Base-by-base conservation (phyloP, 2,113 vertebrate species). In the Centrocercus urophasianus region DNA sequence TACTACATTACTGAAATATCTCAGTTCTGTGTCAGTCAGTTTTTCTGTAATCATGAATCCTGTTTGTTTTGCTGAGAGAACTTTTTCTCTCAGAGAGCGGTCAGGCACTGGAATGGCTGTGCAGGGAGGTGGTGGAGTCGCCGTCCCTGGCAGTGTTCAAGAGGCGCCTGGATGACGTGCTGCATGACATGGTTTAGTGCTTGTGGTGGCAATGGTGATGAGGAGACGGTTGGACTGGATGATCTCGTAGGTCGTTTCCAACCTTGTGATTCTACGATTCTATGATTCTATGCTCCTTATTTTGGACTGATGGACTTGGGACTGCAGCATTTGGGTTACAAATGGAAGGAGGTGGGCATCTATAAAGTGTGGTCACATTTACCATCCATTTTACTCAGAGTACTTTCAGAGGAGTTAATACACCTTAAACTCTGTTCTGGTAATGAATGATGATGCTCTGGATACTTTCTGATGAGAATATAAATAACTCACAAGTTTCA, bases 401-500 rank as follows among this genome's bases (percentile, higher is more conserved):
- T 90, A 10, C 1, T 9, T 71, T 64, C 70, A 77, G 50, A 60
- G 66, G 72, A 86, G 22, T 43, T 34, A 84, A 78, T 48, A 42
- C 10, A 54, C 89, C 92, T 93, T 79, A 81, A 4, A 54, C 8
- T 76, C 45, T 67, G 15, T 64, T 90, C 11, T 75, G 47, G 42
- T 65, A 45, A 81, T 75, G 25, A 94, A 88, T 69, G 36, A 8
- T 88, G 86, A 34, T 90, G 52, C 18, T 88, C 45, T 81, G 80
- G 38, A 86, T 64, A 57, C 69, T 57, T 94, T 79, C 52, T 84
- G 74, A 60, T 90, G 61, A 72, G 81, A 95, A 89, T 60, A 90
- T 88, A 86, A 90, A 82, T 34, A 88, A 48, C 40, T 88, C 24
- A 73, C 0, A 86, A 59, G 22, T 84, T 84, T 90, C 61, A 43